phyloP scores from a whole-genome alignment of 2,113 vertebrate genomes.

The Excalfactoria chinensis region DNA sequence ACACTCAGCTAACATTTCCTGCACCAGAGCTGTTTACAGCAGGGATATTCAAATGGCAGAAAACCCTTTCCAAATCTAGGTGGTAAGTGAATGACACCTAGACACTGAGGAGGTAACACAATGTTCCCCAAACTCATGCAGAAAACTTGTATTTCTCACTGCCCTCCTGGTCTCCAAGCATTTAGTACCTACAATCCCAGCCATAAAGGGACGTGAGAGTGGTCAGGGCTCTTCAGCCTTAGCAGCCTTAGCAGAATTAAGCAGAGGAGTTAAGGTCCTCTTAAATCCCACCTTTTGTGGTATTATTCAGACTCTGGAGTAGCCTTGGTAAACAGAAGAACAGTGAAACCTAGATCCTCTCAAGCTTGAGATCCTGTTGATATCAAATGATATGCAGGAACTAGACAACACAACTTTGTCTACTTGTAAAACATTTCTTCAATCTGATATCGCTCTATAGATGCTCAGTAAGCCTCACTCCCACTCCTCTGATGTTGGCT shows the following conservation, averaged over 20 bases:
- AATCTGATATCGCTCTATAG: background rate
- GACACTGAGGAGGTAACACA: background rate
- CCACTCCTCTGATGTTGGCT: background rate
- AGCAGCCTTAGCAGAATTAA: background rate
- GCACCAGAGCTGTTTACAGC: background rate
- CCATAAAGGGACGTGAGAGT: background rate
- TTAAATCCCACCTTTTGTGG: background rate
- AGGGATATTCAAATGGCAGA: background rate
- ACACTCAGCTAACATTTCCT: conserved; percentile 1
- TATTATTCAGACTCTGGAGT: background rate
- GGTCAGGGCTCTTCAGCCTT: background rate
- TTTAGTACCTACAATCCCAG: background rate
- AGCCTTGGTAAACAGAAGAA: background rate
- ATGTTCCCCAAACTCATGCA: background rate
- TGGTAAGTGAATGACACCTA: background rate
- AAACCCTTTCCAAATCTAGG: background rate
- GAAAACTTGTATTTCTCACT: background rate
- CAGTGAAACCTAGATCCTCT: background rate
- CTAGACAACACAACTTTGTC: background rate
- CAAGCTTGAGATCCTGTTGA: background rate
- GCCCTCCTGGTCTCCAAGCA: background rate
- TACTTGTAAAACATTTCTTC: background rate
- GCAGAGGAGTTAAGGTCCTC: background rate
- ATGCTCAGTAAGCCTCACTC: background rate
- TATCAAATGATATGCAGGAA: background rate